Conservation (phyloP, 2,113 vertebrate species). For the Sphyrna mokarran region DNA sequence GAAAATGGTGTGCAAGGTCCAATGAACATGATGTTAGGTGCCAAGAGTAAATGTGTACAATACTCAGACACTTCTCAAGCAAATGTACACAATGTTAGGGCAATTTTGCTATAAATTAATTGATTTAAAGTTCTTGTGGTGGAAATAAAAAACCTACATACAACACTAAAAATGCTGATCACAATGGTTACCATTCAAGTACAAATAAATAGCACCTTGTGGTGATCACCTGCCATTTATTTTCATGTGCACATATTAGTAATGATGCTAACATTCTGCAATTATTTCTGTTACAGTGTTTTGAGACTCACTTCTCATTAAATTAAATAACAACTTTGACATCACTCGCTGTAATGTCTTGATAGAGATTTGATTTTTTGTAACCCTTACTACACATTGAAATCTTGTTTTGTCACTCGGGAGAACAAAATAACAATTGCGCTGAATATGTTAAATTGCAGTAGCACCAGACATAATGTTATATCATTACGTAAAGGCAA, state of each 20-base stretch:
- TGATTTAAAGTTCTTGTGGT: not conserved
- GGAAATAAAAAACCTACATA: not conserved
- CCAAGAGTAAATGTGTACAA: not conserved
- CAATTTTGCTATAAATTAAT: not conserved
- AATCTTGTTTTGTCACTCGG: not conserved
- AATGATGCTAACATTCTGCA: not conserved
- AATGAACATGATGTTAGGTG: not conserved
- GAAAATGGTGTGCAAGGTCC: not conserved
- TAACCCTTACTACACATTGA: not conserved
- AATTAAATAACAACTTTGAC: not conserved
- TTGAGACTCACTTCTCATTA: not conserved
- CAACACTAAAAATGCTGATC: not conserved
- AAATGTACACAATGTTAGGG: no score
- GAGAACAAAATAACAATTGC: not conserved
- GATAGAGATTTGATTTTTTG: not conserved
- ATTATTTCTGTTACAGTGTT: not conserved
- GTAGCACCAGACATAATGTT: not conserved
- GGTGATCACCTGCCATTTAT: not conserved
- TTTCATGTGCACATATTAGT: not conserved
- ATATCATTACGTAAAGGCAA: not conserved
- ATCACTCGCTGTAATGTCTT: not conserved
- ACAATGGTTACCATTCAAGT: not conserved
- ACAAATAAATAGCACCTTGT: no score
- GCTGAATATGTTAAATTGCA: not conserved
- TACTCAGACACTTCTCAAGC: not conserved